Conservation (phyloP, 37 sponge, comb jelly and placozoan genomes). For the Spongilla lacustris region DNA sequence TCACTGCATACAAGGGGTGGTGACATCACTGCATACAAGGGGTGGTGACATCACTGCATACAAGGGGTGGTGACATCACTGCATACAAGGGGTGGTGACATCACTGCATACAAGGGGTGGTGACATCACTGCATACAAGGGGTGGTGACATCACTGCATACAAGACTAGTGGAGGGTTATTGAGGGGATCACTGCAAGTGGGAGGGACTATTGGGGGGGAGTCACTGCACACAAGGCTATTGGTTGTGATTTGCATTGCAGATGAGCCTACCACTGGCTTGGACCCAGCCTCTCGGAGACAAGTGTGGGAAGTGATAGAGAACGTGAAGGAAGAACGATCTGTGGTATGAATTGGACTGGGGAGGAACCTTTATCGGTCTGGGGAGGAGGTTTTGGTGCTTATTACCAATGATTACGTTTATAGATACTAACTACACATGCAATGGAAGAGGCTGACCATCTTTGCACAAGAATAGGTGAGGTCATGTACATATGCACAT, state of each 20-base stretch:
- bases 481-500: not conserved
- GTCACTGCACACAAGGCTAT: no score
- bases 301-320: constrained; percentile 84
- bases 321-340: constrained; percentile 63
- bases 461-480: constrained; percentile 73
- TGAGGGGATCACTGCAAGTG: no score
- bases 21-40: no score
- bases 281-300: constrained; percentile 72
- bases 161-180: no score
- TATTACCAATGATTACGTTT: not conserved
- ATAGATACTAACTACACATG: constrained; percentile 81
- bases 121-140: no score
- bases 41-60: no score
- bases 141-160: no score
- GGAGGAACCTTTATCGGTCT: not conserved
- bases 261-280: constrained; percentile 82
- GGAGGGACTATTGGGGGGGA: not conserved
- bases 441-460: constrained; percentile 85
- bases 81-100: no score
- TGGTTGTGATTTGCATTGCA: not conserved
- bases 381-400: not conserved
- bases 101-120: no score
- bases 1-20: no score
- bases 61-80: no score
- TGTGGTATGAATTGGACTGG: constrained; percentile 44